Evolutionary conservation across 2,888 invertebrate genomes (phyloP), one percentile per base, ranked within the genome.

Genomic region (Zaprionus obscuricornis): DNA sequence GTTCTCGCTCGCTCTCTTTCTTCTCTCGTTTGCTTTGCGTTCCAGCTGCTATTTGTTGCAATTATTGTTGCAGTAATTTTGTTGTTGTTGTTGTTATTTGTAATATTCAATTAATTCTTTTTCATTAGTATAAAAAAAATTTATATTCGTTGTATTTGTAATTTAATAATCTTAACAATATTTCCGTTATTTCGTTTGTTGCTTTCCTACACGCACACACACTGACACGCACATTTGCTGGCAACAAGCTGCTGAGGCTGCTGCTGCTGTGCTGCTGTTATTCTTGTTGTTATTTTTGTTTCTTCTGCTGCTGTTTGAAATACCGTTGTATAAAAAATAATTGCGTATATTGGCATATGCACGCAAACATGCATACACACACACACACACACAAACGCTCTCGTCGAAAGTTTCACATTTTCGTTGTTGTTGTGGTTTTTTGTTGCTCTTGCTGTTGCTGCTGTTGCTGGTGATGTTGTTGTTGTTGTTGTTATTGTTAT

Each of bases 101-200:
- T 10, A 26, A 29, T n/a, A n/a, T n/a, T n/a, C n/a, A n/a, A n/a
- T 18, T 39, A 10, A n/a, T 34, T 27, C 4, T 11, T 26, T 34
- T 51, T 26, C 11, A 22, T 20, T 29, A 31, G 43, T 39, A 37
- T 17, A 33, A 45, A 71, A 47, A 70, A 69, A 74, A 63, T 47
- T 43, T 40, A 47, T 59, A 56, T 74, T 74, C 70, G 74, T 74
- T 74, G 70, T 70, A 64, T 69, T 58, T 42, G 46, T 47, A 13
- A 20, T 18, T 20, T 39, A 11, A 39, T 20, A 47, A 47, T 63
- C 10, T 40, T 62, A 54, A 55, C 66, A 65, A 65, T 47, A 16
- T 66, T 33, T 45, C 13, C 13, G 37, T 50, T 37, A 45, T 73
- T 60, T 66, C 37, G 54, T 24, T 16, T 31, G 47, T 33, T 18